phyloP scores from a whole-genome alignment of 1,140 invertebrate genomes.

The Trialeurodes vaporariorum region DNA sequence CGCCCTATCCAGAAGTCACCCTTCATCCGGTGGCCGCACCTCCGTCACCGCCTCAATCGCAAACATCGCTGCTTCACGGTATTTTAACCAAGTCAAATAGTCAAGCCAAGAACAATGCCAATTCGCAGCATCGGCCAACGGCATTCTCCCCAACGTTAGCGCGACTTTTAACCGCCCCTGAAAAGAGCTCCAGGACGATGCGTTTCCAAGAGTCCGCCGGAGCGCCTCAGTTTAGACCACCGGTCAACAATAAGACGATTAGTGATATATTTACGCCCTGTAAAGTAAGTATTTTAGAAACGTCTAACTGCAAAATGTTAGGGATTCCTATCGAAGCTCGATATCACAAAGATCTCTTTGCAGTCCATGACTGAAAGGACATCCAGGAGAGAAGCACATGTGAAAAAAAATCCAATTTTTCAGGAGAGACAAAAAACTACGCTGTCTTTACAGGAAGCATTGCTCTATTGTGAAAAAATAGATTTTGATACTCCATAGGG shows the following conservation, averaged over 20 bases:
- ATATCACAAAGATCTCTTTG: too few species aligned
- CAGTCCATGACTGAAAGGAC: too few species aligned
- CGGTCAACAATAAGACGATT: slow-evolving; percentile 14
- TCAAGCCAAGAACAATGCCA: neutral
- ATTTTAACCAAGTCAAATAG: slow-evolving; percentile 48
- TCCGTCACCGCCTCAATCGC: slow-evolving; percentile 36
- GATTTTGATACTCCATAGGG: too few species aligned
- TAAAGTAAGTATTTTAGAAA: slow-evolving; percentile 3
- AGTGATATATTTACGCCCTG: slow-evolving; percentile 12
- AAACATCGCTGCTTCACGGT: slow-evolving; percentile 56
- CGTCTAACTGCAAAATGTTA: too few species aligned
- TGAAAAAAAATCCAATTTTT: too few species aligned
- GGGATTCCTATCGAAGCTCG: too few species aligned
- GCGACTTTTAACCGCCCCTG: slow-evolving; percentile 57
- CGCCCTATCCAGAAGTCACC: slow-evolving; percentile 64
- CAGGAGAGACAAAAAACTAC: too few species aligned
- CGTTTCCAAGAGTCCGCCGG: neutral
- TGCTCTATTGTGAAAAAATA: too few species aligned
- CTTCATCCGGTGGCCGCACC: slow-evolving; percentile 49
- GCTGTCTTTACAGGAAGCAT: too few species aligned
- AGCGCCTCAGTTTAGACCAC: slow-evolving; percentile 17
- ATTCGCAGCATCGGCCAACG: slow-evolving; percentile 28
- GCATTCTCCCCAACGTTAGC: slow-evolving; percentile 66
- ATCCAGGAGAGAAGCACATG: too few species aligned
- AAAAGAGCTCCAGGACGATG: slow-evolving; percentile 30